Conservation (phyloP, 2,797 vertebrate species). For the Pagetopsis macropterus region DNA sequence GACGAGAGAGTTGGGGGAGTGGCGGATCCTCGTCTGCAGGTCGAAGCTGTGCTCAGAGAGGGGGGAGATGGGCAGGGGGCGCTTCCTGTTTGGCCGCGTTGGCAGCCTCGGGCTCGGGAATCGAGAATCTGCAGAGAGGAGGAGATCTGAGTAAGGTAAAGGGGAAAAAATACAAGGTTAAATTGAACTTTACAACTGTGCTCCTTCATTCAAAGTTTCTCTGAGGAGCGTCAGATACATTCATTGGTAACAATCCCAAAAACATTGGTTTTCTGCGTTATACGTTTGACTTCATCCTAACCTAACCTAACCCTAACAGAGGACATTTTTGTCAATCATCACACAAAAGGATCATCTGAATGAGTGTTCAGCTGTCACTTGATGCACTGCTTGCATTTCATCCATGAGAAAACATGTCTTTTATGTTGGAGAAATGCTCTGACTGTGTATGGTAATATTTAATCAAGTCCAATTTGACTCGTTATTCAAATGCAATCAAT, state of each 20-base stretch:
- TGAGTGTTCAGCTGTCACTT: constrained; percentile 77
- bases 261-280: constrained; percentile 22
- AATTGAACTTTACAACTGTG: background rate
- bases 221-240: constrained; percentile 7
- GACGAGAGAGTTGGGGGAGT: constrained; percentile 96
- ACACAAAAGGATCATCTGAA: constrained; percentile 73
- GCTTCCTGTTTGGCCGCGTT: constrained; percentile 93
- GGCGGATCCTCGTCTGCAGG: constrained; percentile 98
- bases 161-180: constrained; percentile 3
- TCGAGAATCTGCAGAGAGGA: constrained; percentile 84
- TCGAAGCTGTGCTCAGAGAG: constrained; percentile 97
- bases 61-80: constrained; percentile 94
- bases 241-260: constrained; percentile 7
- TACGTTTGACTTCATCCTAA: constrained; percentile 58
- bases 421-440: constrained; percentile 75
- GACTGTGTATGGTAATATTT: constrained; percentile 82
- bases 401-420: constrained; percentile 75
- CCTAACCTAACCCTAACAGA: constrained; percentile 69
- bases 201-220: no score
- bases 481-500: constrained; percentile 83
- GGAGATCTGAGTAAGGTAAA: background rate
- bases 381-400: constrained; percentile 79
- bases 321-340: constrained; percentile 78
- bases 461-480: constrained; percentile 82
- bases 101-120: constrained; percentile 93